These are phyloP conservation scores for Listronotus oregonensis DNA, from an alignment of 1,140 invertebrate genomes.

Conservation along the genomic window DNA sequence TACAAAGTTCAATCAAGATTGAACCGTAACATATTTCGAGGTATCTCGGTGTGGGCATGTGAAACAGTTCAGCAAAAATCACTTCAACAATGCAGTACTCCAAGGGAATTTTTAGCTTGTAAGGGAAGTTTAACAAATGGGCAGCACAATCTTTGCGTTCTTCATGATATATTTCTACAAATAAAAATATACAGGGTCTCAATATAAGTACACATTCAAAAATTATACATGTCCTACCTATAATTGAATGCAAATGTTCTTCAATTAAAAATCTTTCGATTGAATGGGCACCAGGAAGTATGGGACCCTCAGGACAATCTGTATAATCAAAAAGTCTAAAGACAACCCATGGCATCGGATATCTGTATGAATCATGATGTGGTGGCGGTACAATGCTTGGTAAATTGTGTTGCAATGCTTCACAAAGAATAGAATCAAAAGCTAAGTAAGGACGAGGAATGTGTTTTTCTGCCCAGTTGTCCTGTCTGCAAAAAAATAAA, in stretches of 20 bases:
- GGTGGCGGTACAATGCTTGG: conserved; percentile 87
- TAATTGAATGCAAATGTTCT: conserved; percentile 93
- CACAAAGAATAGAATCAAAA: conserved; percentile 93
- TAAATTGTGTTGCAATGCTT: conserved; percentile 94
- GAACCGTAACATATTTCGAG: conserved; percentile 95
- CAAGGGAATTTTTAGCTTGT: conserved; percentile 92
- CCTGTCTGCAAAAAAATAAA: conserved; percentile 62
- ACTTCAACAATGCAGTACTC: conserved; percentile 99
- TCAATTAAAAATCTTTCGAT: conserved; percentile 98
- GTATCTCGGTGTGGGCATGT: conserved; percentile 85
- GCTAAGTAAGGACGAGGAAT: conserved; percentile 93
- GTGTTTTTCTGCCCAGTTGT: conserved; percentile 97
- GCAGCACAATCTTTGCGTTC: conserved; percentile 95
- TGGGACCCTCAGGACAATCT: conserved; percentile 92
- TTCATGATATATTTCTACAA: conserved; percentile 74
- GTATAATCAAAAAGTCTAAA: conserved; percentile 98
- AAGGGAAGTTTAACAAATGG: conserved; percentile 88
- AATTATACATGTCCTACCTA: conserved; percentile 54
- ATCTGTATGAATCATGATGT: conserved; percentile 85
- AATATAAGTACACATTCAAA: neutral
- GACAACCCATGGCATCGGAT: conserved; percentile 89
- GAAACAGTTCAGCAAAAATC: conserved; percentile 93
- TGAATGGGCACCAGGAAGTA: conserved; percentile 92
- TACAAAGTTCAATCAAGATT: conserved; percentile 95
- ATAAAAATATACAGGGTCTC: neutral